Conservation (phyloP, 2,888 invertebrate genomes). For the Sthenelais limicola region DNA sequence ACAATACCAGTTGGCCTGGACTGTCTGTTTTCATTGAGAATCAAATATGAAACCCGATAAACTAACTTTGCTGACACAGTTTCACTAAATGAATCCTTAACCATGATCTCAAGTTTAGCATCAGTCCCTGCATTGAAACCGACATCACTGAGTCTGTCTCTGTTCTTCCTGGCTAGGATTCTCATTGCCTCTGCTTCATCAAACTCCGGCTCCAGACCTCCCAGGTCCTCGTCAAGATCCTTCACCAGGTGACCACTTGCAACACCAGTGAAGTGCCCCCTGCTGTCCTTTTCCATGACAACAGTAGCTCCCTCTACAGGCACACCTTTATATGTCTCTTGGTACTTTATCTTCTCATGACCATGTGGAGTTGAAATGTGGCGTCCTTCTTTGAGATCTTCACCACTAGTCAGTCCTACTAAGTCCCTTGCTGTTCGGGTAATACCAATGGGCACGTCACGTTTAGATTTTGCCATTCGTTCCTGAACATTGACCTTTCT, state of each 20-base stretch:
- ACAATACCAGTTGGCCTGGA: background rate
- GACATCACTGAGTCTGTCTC: too few relatives aligned
- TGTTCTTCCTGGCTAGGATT: too few relatives aligned
- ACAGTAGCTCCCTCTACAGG: conserved; percentile 53
- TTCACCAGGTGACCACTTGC: conserved; percentile 48
- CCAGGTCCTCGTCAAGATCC: background rate
- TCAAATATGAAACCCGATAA: background rate
- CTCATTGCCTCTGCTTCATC: background rate
- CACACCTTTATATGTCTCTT: conserved; percentile 53
- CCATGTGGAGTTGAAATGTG: conserved; percentile 49
- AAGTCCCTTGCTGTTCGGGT: background rate
- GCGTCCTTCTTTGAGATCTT: conserved; percentile 5
- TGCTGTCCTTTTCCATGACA: conserved; percentile 49
- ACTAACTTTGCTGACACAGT: conserved; percentile 12
- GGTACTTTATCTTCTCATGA: conserved; percentile 50
- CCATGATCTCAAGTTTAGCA: too few relatives aligned
- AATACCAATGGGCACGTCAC: background rate
- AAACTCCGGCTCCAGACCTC: background rate
- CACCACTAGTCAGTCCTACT: conserved; percentile 13
- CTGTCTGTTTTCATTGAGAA: background rate
- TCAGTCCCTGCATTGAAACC: too few relatives aligned
- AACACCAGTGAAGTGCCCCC: conserved; percentile 49
- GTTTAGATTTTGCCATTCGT: conserved; percentile 7
- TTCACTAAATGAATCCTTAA: too few relatives aligned
- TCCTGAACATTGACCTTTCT: conserved; percentile 19